phyloP scores from a whole-genome alignment of 2,888 invertebrate genomes.

The Neoaliturus tenellus region DNA sequence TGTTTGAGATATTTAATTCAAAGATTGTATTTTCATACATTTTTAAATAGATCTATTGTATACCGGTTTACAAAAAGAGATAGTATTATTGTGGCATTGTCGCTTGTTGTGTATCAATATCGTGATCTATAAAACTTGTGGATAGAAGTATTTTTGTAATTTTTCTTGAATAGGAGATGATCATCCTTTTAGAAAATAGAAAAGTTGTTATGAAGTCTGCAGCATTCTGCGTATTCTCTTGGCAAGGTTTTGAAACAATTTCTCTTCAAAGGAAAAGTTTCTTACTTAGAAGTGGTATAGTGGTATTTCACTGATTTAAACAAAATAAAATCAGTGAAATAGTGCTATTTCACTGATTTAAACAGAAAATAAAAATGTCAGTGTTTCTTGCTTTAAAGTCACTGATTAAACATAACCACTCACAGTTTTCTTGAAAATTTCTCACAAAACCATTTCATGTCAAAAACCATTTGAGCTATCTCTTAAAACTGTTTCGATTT shows the following conservation, averaged over 20 bases:
- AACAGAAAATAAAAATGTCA: background rate
- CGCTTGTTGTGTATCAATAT: constrained; percentile 46
- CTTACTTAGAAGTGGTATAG: too few relatives aligned
- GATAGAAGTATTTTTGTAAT: constrained; percentile 50
- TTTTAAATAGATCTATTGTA: constrained; percentile 55
- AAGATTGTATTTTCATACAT: constrained; percentile 58
- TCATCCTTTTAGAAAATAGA: constrained; percentile 31
- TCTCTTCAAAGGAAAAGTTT: too few relatives aligned
- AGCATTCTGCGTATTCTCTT: too few relatives aligned
- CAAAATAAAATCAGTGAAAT: too few relatives aligned
- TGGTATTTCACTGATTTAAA: too few relatives aligned
- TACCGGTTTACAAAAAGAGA: constrained; percentile 53
- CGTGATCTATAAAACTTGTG: constrained; percentile 46
- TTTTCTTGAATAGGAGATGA: constrained; percentile 24
- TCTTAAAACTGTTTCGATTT: too few relatives aligned
- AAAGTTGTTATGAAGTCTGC: constrained; percentile 25
- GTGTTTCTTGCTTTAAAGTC: background rate
- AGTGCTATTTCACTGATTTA: constrained; percentile 2
- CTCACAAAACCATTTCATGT: too few relatives aligned
- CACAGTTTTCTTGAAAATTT: too few relatives aligned
- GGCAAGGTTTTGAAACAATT: too few relatives aligned
- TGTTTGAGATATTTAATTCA: constrained; percentile 49
- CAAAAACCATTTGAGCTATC: too few relatives aligned
- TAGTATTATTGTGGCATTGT: constrained; percentile 44
- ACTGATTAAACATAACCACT: too few relatives aligned